phyloP scores from a whole-genome alignment of 2,113 vertebrate genomes.

The Scatophagus argus region DNA sequence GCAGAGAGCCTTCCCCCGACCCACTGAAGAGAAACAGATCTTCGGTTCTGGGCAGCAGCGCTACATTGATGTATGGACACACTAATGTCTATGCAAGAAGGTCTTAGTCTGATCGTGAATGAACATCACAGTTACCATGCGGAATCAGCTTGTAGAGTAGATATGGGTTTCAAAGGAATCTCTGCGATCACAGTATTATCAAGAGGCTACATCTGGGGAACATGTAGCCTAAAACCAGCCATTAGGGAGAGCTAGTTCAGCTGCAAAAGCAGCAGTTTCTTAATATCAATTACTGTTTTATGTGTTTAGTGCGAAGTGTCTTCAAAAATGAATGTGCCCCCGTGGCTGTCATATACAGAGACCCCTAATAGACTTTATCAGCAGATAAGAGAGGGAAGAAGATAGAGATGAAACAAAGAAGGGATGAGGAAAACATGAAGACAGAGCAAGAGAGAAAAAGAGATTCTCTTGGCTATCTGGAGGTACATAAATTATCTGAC shows the following conservation, averaged over 20 bases:
- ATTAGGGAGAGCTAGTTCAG: slow-evolving; percentile 33
- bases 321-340: slow-evolving; percentile 61
- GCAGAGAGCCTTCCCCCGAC: slow-evolving; percentile 65
- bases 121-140: slow-evolving; percentile 7
- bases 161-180: slow-evolving; percentile 21
- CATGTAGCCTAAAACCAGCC: slow-evolving; percentile 32
- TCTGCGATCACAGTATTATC: slow-evolving; percentile 12
- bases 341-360: slow-evolving; percentile 48
- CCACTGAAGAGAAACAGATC: slow-evolving; percentile 54
- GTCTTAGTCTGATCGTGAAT: slow-evolving; percentile 12
- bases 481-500: slow-evolving; percentile 46
- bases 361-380: slow-evolving; percentile 65
- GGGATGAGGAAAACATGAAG: slow-evolving; percentile 24
- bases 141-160: not conserved
- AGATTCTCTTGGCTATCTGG: slow-evolving; percentile 40
- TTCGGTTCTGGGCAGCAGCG: not conserved
- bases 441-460: slow-evolving; percentile 17
- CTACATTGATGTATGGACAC: slow-evolving; percentile 10
- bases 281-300: slow-evolving; percentile 61
- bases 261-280: slow-evolving; percentile 47
- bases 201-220: slow-evolving; percentile 33
- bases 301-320: slow-evolving; percentile 49
- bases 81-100: slow-evolving; percentile 1
- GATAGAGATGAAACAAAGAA: slow-evolving; percentile 45
- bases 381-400: slow-evolving; percentile 50